Conservation (phyloP, 1,140 invertebrate species). For the Anoplolepis gracilipes region DNA sequence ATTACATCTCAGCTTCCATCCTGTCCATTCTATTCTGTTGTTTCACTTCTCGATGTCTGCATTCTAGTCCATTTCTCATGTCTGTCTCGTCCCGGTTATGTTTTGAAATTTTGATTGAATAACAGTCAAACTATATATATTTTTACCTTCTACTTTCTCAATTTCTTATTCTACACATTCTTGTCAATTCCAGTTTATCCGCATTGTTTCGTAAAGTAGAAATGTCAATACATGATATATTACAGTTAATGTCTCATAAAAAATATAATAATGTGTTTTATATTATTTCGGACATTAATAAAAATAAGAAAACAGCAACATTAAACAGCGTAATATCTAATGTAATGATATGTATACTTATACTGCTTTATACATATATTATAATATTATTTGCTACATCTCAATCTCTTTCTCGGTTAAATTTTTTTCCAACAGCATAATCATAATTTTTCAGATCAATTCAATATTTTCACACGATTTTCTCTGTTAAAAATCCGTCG, state of each 20-base stretch:
- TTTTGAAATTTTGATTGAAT: slow-evolving; percentile 60
- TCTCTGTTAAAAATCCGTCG: not conserved
- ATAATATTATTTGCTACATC: not conserved
- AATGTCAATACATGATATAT: slow-evolving; percentile 16
- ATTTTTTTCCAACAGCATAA: not conserved
- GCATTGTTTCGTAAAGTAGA: not conserved
- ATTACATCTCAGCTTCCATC: slow-evolving; percentile 13
- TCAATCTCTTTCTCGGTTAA: not conserved
- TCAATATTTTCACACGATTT: not conserved
- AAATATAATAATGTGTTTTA: not conserved
- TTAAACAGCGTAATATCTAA: not conserved
- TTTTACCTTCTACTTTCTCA: slow-evolving; percentile 22
- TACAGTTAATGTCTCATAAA: not conserved
- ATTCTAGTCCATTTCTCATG: slow-evolving; percentile 39
- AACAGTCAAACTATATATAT: slow-evolving; percentile 32
- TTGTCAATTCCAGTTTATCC: not conserved
- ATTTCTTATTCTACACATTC: slow-evolving; percentile 35
- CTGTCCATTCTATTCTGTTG: not conserved
- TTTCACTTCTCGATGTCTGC: not conserved
- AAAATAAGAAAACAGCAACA: not conserved
- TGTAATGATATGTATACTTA: not conserved
- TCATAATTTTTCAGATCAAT: not conserved
- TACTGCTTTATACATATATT: not conserved
- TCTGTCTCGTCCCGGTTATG: slow-evolving; percentile 10
- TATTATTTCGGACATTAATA: not conserved